Conservation (phyloP, 2,888 invertebrate species). For the Pherbina coryleti region DNA sequence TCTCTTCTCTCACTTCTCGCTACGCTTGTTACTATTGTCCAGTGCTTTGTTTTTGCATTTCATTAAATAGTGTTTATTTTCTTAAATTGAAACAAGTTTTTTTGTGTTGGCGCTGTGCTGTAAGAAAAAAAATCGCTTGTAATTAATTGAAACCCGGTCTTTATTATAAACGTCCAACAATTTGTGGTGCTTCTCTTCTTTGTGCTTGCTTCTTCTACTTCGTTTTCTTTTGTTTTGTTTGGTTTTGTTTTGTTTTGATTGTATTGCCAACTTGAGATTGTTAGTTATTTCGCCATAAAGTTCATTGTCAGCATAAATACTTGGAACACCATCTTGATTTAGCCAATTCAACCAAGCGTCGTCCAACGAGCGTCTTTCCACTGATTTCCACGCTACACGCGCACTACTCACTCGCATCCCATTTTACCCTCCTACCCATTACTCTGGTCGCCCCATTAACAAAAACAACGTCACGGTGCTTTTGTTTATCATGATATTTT, state of each 20-base stretch:
- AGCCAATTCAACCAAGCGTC: not conserved
- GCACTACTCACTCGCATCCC: too few relatives aligned
- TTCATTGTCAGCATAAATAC: constrained; percentile 6
- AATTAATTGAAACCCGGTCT: not conserved
- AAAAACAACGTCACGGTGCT: not conserved
- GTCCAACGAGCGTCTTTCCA: not conserved
- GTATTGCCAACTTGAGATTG: not conserved
- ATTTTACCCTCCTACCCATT: too few relatives aligned
- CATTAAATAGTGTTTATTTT: too few relatives aligned
- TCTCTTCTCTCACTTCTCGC: too few relatives aligned
- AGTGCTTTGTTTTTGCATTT: too few relatives aligned
- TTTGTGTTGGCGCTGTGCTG: too few relatives aligned
- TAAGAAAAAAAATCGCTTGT: too few relatives aligned
- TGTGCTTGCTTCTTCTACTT: not conserved
- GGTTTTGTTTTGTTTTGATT: not conserved
- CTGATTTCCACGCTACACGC: not conserved
- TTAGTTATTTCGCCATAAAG: not conserved
- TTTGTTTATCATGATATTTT: not conserved
- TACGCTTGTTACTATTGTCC: too few relatives aligned
- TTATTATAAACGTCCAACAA: not conserved
- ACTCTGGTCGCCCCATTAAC: too few relatives aligned
- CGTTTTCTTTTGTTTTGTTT: not conserved
- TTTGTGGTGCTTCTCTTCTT: not conserved
- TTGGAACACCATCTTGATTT: not conserved
- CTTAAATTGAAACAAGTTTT: too few relatives aligned